phyloP scores from a whole-genome alignment of 2,888 invertebrate species.

The Resseliella maxima region DNA sequence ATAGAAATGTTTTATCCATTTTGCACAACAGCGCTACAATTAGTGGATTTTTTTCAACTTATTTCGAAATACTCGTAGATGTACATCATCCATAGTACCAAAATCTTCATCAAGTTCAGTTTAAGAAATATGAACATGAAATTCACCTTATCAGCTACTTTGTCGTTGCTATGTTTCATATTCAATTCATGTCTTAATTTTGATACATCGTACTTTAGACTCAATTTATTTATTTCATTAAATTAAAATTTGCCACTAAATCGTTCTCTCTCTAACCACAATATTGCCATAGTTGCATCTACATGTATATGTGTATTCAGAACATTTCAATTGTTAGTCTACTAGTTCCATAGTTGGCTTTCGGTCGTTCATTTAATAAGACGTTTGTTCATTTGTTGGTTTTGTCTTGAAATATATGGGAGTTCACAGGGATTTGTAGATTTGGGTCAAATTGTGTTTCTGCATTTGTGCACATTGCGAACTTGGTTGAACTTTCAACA shows the following conservation, averaged over 20 bases:
- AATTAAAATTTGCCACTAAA: neutral
- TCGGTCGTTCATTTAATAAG: neutral
- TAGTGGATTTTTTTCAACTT: too few species aligned
- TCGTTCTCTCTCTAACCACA: neutral
- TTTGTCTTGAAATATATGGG: neutral
- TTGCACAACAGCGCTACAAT: too few species aligned
- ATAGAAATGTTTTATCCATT: too few species aligned
- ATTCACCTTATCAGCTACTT: too few species aligned
- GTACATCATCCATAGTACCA: too few species aligned
- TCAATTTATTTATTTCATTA: neutral
- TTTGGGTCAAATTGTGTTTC: neutral
- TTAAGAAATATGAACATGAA: too few species aligned
- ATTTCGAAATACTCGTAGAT: too few species aligned
- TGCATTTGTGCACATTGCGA: neutral
- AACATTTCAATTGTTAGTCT: neutral
- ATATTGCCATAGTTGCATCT: neutral
- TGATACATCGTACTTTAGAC: neutral
- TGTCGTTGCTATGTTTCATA: too few species aligned
- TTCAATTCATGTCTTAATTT: neutral
- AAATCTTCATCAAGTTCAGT: too few species aligned
- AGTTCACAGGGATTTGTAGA: neutral
- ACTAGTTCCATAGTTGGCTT: neutral
- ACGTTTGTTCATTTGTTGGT: neutral
- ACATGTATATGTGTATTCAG: neutral
- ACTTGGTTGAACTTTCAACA: conserved; percentile 8